Evolutionary conservation across 2,113 vertebrate species (phyloP).

Genomic region (Sminthopsis crassicaudata): DNA sequence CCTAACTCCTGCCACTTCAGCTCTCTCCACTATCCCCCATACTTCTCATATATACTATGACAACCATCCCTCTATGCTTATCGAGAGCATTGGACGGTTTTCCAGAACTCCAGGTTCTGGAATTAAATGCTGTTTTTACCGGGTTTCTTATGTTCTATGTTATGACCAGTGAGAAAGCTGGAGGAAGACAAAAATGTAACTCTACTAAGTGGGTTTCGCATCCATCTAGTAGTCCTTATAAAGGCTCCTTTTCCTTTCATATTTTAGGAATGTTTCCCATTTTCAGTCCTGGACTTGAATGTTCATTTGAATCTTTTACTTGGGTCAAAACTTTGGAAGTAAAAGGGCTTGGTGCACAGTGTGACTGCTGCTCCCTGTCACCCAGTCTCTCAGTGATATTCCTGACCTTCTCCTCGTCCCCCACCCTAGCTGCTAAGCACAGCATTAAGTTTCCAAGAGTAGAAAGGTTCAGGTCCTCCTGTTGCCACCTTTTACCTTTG

Average conservation of each 20-base stretch:
- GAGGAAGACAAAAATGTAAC: not conserved
- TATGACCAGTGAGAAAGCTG: not conserved
- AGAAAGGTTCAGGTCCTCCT: not conserved
- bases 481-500: not conserved
- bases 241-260: not conserved
- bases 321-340: not conserved
- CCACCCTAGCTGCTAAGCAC: not conserved
- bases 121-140: not conserved
- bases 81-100: not conserved
- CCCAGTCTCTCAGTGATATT: not conserved
- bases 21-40: not conserved
- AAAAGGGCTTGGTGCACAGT: not conserved
- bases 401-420: not conserved
- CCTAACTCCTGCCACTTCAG: not conserved
- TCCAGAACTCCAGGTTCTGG: not conserved
- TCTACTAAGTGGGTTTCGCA: not conserved
- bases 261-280: not conserved
- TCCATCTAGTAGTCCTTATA: not conserved
- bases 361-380: not conserved
- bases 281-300: not conserved
- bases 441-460: not conserved
- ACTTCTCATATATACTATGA: not conserved
- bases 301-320: not conserved
- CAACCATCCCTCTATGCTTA: not conserved
- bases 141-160: not conserved